Evolutionary conservation across 2,888 invertebrate species (phyloP).

Genomic region (Apoda limacodes): DNA sequence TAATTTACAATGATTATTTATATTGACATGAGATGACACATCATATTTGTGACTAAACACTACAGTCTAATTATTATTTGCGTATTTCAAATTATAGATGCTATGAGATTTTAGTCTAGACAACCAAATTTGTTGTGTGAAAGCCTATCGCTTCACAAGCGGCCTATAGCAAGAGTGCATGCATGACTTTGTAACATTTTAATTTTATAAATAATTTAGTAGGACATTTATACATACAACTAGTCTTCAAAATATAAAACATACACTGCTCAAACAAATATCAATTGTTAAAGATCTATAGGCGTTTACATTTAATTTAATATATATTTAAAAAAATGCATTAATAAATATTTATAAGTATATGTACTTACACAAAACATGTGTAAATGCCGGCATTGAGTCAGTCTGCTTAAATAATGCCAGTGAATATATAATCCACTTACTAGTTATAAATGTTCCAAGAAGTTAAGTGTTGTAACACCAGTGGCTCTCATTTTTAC

Average conservation of each 20-base stretch:
- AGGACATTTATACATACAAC: conserved; percentile 55
- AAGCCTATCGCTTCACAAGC: conserved; percentile 60
- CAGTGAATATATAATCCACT: conserved; percentile 30
- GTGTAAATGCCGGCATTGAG: conserved; percentile 28
- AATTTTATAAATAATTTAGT: conserved; percentile 61
- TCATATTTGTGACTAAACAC: conserved; percentile 62
- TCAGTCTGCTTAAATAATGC: conserved; percentile 48
- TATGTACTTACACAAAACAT: conserved; percentile 24
- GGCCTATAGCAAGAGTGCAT: conserved; percentile 62
- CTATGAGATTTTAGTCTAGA: conserved; percentile 62
- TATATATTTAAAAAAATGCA: neutral
- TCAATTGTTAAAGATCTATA: no score
- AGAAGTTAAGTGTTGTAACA: conserved; percentile 19
- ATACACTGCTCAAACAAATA: conserved; percentile 29
- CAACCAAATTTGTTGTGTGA: conserved; percentile 51
- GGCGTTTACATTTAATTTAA: no score
- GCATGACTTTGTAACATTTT: conserved; percentile 49
- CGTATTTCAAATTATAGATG: conserved; percentile 63
- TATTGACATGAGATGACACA: conserved; percentile 67
- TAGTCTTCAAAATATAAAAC: conserved; percentile 44
- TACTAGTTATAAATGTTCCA: conserved; percentile 17
- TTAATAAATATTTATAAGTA: neutral
- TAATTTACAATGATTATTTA: conserved; percentile 70
- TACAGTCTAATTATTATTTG: conserved; percentile 62
- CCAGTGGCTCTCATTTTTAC: conserved; percentile 55